Conservation (phyloP, 2,113 vertebrate genomes). For the Festucalex cinctus region DNA sequence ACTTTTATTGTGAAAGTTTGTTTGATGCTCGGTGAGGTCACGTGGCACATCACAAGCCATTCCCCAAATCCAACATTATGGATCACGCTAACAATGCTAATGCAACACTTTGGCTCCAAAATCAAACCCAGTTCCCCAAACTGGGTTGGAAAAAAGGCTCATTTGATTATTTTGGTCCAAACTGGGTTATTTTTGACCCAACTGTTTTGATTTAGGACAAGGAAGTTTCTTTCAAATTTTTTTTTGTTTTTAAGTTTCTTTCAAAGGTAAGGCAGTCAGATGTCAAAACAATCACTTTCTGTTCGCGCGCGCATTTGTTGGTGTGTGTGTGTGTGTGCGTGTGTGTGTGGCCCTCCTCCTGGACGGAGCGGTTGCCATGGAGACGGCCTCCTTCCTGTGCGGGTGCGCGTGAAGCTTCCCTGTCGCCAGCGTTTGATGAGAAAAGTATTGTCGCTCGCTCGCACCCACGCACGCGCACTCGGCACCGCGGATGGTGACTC, state of each 20-base stretch:
- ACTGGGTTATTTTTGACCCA: no score
- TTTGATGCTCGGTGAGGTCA: not conserved
- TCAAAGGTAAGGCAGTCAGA: not conserved
- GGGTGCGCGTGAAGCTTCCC: not conserved
- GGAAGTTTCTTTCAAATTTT: no score
- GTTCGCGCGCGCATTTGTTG: not conserved
- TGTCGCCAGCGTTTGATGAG: not conserved
- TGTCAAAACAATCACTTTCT: not conserved
- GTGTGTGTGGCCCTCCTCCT: not conserved
- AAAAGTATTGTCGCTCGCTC: not conserved
- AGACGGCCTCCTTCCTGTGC: not conserved
- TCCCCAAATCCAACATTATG: not conserved
- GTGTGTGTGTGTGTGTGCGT: not conserved
- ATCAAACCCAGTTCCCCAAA: no score
- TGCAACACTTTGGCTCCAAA: not conserved
- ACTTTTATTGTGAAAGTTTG: not conserved
- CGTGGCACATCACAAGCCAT: not conserved
- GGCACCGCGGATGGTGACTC: slow-evolving; percentile 3
- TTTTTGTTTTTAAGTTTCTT: no score
- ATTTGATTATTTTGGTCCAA: no score
- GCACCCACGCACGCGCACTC: not conserved
- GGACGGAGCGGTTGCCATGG: not conserved
- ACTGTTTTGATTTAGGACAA: no score
- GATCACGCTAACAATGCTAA: not conserved
- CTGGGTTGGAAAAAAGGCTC: no score